A percentile compares a stretch with the other conserved stretches of the same genome.
Evolutionary conservation across 2,797 vertebrate genomes (phyloP).

Genomic region (Cirrhinus molitorella): DNA sequence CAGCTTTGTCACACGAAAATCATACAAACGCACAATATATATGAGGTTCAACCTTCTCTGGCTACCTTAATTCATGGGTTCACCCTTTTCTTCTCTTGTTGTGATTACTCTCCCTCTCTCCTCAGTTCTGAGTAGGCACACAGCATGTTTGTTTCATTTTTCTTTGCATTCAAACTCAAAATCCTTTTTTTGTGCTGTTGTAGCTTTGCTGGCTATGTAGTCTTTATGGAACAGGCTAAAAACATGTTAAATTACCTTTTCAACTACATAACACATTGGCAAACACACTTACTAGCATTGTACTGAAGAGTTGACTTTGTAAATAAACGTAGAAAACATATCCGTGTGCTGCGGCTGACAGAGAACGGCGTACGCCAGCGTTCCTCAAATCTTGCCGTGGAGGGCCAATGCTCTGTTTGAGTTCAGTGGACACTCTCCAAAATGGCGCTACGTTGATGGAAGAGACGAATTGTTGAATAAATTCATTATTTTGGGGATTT

Average conservation of each 20-base stretch:
- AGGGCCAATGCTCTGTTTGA: too few relatives aligned
- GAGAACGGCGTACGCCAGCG: too few relatives aligned
- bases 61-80: conserved; percentile 19
- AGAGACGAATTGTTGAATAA: too few relatives aligned
- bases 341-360: too few relatives aligned
- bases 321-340: too few relatives aligned
- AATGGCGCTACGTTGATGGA: too few relatives aligned
- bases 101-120: neutral
- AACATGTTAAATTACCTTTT: neutral
- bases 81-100: neutral
- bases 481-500: too few relatives aligned
- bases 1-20: conserved; percentile 32
- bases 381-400: too few relatives aligned
- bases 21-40: conserved; percentile 13
- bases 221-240: neutral
- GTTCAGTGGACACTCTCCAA: too few relatives aligned
- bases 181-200: neutral
- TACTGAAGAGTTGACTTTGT: neutral
- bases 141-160: neutral
- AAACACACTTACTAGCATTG: neutral
- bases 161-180: neutral
- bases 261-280: neutral
- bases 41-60: neutral
- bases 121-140: neutral
- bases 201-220: neutral